Conservation (phyloP, 2,113 vertebrate species). For the Rattus norvegicus region GRCr8 NC_086019.1:170369001-170369500, state of each 20-base stretch:
- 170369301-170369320: slow-evolving; percentile 74
- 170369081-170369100: slow-evolving; percentile 79
- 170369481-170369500: slow-evolving; percentile 78
- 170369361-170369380: slow-evolving; percentile 81
- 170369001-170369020: slow-evolving; percentile 75
- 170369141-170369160: slow-evolving; percentile 78
- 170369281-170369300: slow-evolving; percentile 77
- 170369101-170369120: slow-evolving; percentile 78
- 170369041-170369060: slow-evolving; percentile 78
- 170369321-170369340: slow-evolving; percentile 66
- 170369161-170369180: slow-evolving; percentile 64
- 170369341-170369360: slow-evolving; percentile 70
- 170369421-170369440: slow-evolving; percentile 78
- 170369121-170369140: slow-evolving; percentile 81
- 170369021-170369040: slow-evolving; percentile 75
- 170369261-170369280: slow-evolving; percentile 78
- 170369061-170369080: slow-evolving; percentile 73
- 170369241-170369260: slow-evolving; percentile 79
- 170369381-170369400: slow-evolving; percentile 78
- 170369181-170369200: slow-evolving; percentile 73
- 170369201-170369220: slow-evolving; percentile 76
- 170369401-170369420: slow-evolving; percentile 81
- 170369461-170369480: slow-evolving; percentile 74
- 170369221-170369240: slow-evolving; percentile 82
- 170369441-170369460: slow-evolving; percentile 81